Percentiles rank a stretch among this genome's conserved stretches.
Evolutionary conservation across 2,888 invertebrate genomes (phyloP).

Genomic region (Calliopum simillimum): DNA sequence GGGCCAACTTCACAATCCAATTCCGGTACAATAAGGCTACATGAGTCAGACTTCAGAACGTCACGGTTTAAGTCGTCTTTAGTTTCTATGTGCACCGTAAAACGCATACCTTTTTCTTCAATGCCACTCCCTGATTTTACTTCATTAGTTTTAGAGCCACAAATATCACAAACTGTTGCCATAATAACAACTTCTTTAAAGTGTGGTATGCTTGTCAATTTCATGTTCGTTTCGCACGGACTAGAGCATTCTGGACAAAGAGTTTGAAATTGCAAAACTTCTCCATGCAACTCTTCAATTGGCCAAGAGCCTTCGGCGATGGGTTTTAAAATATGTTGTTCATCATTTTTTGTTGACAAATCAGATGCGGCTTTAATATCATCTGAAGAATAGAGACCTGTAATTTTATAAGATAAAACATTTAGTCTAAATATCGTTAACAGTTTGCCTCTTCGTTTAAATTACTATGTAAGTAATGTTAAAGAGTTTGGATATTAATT

Average conservation of each 20-base stretch:
- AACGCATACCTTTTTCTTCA: constrained; percentile 81
- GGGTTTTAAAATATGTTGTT: constrained; percentile 69
- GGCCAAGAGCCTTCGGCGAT: constrained; percentile 72
- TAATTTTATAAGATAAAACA: background rate
- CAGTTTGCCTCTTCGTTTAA: too few species aligned
- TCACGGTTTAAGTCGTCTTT: constrained; percentile 90
- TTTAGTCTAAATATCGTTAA: too few species aligned
- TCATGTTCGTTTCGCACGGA: constrained; percentile 93
- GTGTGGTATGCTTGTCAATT: constrained; percentile 92
- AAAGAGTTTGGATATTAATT: too few species aligned
- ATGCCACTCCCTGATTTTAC: constrained; percentile 95
- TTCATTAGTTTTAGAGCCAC: constrained; percentile 94
- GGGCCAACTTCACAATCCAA: constrained; percentile 88
- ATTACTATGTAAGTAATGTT: too few species aligned
- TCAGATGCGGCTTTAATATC: constrained; percentile 37
- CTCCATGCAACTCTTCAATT: constrained; percentile 77
- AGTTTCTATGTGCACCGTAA: constrained; percentile 78
- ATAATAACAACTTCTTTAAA: constrained; percentile 99
- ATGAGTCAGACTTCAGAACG: constrained; percentile 92
- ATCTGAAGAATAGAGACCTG: constrained; percentile 37
- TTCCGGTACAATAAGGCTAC: constrained; percentile 84
- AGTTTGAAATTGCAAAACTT: constrained; percentile 85
- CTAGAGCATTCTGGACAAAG: constrained; percentile 88
- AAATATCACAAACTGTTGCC: constrained; percentile 92
- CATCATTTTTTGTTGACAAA: constrained; percentile 44